Percentiles rank a stretch among this genome's conserved stretches.
Conservation (phyloP, 1,140 invertebrate genomes). For the Procambarus clarkii region DNA sequence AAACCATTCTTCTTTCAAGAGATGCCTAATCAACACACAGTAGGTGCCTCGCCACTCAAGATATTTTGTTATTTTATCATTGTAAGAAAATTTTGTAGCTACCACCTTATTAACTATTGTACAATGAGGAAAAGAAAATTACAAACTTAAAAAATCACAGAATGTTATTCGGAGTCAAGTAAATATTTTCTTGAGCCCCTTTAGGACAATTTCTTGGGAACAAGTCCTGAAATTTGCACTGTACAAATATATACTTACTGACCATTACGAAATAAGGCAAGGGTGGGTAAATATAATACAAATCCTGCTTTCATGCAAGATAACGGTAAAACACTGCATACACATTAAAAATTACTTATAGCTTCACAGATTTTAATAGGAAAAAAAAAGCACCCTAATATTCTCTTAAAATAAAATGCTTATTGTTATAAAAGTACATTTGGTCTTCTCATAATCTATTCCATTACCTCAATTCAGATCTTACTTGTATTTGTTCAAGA, state of each 20-base stretch:
- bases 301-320: conserved; percentile 21
- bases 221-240: conserved; percentile 47
- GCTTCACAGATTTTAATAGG: conserved; percentile 3
- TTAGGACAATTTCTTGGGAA: conserved; percentile 28
- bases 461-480: conserved; percentile 19
- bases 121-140: conserved; percentile 58
- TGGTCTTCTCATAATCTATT: conserved; percentile 25
- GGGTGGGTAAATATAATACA: conserved; percentile 50
- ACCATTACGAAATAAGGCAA: conserved; percentile 56
- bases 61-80: background rate
- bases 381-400: conserved; percentile 37
- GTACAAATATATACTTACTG: conserved; percentile 57
- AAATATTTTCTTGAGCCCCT: conserved; percentile 12
- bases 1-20: no score
- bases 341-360: conserved; percentile 4
- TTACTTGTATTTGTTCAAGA: background rate
- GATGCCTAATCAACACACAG: no score
- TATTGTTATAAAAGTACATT: conserved; percentile 26
- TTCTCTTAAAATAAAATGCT: conserved; percentile 34
- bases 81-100: background rate
- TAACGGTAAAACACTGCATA: conserved; percentile 7
- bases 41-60: no score
- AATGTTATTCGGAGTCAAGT: conserved; percentile 49
- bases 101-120: background rate
- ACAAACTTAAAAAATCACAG: conserved; percentile 45